These are phyloP conservation scores for Camponotus fellah DNA, from an alignment of 2,888 invertebrate genomes.

Conservation along the genomic window DNA sequence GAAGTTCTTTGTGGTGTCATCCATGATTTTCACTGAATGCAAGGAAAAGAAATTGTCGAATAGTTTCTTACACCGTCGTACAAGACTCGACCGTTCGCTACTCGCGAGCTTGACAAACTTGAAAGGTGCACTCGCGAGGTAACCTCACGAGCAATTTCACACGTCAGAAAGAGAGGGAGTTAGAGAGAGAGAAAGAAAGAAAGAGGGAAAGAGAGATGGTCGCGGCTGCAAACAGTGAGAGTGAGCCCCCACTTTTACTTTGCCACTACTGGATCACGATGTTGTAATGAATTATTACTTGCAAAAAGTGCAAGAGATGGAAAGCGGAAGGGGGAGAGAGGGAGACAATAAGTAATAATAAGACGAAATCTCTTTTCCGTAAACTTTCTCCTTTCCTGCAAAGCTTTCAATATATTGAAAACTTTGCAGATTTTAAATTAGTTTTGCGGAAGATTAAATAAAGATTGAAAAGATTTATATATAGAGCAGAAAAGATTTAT, in stretches of 20 bases:
- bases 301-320: constrained; percentile 31
- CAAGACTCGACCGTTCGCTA: not conserved
- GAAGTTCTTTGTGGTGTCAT: constrained; percentile 24
- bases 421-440: not conserved
- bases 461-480: not conserved
- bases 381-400: constrained; percentile 4
- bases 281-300: constrained; percentile 68
- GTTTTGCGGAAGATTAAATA: not conserved
- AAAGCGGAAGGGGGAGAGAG: not conserved
- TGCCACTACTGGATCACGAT: constrained; percentile 60
- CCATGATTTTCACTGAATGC: constrained; percentile 36
- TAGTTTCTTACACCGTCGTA: not conserved
- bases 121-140: constrained; percentile 53
- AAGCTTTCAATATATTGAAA: not conserved
- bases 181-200: constrained; percentile 33
- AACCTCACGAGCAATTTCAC: not conserved
- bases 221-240: constrained; percentile 73
- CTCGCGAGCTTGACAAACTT: constrained; percentile 40
- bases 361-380: not conserved
- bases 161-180: constrained; percentile 26
- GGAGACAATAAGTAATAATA: not conserved
- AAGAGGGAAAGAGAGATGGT: constrained; percentile 35
- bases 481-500: not conserved
- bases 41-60: not conserved
- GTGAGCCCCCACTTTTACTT: constrained; percentile 79